These are phyloP conservation scores for Tethya wilhelma DNA, from an alignment of 37 sponge, comb jelly and placozoan species.

Conservation along the genomic window DNA sequence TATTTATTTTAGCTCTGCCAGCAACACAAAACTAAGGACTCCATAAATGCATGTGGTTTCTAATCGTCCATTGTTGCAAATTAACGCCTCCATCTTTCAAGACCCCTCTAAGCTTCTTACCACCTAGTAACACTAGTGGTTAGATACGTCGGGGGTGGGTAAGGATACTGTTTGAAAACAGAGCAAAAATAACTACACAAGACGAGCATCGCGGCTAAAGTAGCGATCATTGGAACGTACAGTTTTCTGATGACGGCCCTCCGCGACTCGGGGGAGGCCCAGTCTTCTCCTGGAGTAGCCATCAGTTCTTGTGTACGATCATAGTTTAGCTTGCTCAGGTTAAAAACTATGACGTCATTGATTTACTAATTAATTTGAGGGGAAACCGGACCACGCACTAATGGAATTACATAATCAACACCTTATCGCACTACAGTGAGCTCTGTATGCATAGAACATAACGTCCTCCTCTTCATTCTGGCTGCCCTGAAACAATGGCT, in stretches of 20 bases:
- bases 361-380: background rate
- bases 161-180: no score
- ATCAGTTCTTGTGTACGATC: background rate
- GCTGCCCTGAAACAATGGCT: background rate
- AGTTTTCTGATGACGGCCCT: constrained; percentile 18
- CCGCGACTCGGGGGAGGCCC: constrained; percentile 14
- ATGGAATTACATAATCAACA: background rate
- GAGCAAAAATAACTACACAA: no score
- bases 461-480: background rate
- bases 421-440: background rate
- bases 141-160: no score
- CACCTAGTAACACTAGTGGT: no score
- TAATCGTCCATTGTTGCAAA: no score
- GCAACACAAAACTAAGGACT: no score
- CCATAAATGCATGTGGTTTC: no score
- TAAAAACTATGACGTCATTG: background rate
- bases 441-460: constrained; percentile 2
- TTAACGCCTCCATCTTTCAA: no score
- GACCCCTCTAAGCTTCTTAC: no score
- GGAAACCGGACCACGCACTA: background rate
- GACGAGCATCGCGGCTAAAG: background rate
- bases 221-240: background rate
- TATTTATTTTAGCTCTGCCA: no score
- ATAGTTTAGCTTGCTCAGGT: background rate
- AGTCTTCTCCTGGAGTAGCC: constrained; percentile 17